phyloP scores from a whole-genome alignment of 2,797 vertebrate species.

The Brachyrhaphis roseni region DNA sequence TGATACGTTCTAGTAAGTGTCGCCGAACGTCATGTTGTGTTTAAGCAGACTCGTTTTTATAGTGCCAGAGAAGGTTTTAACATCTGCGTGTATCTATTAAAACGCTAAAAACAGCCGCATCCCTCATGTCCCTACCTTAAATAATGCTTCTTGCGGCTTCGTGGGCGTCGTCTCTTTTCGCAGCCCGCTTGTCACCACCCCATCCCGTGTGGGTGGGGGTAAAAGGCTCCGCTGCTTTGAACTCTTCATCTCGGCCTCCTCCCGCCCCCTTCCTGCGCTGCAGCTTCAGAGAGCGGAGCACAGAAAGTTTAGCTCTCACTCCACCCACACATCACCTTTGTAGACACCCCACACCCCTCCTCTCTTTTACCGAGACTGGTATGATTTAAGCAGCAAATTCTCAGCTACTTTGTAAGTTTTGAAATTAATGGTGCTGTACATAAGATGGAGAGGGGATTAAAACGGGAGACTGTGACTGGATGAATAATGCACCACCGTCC shows the following conservation, averaged over 20 bases:
- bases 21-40: background rate
- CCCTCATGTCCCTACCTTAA: conserved; percentile 24
- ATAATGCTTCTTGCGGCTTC: conserved; percentile 9
- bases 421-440: conserved; percentile 47
- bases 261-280: conserved; percentile 31
- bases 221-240: conserved; percentile 51
- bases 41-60: background rate
- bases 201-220: background rate
- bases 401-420: conserved; percentile 37
- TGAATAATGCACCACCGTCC: conserved; percentile 75
- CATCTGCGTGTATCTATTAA: background rate
- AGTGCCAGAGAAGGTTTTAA: background rate
- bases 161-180: conserved; percentile 1
- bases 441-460: conserved; percentile 39
- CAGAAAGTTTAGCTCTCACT: conserved; percentile 28
- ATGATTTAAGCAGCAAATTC: conserved; percentile 60
- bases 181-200: background rate
- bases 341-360: conserved; percentile 2
- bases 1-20: background rate
- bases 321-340: conserved; percentile 55
- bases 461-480: conserved; percentile 48
- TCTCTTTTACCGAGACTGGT: conserved; percentile 23
- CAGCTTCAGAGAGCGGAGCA: conserved; percentile 17
- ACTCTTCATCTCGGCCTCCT: conserved; percentile 38
- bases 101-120: background rate